phyloP scores from a whole-genome alignment of 2,113 vertebrate genomes.

The Notothenia rossii region DNA sequence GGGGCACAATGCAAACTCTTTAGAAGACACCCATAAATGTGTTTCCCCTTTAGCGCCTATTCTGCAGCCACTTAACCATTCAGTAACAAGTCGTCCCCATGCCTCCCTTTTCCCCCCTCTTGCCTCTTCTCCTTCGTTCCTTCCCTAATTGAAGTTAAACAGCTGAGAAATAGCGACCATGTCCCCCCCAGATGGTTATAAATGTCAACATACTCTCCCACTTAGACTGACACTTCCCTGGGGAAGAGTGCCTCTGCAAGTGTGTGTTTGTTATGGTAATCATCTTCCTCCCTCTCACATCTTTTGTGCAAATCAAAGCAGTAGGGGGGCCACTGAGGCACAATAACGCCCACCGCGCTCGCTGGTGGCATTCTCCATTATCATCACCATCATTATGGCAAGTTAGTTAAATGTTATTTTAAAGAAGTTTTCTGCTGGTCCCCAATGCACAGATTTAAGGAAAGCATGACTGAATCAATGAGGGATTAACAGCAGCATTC shows the following conservation, averaged over 20 bases:
- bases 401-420: constrained; percentile 61
- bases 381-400: constrained; percentile 62
- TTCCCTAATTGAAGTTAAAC: constrained; percentile 81
- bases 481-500: constrained; percentile 48
- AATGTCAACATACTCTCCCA: constrained; percentile 82
- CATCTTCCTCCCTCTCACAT: constrained; percentile 70
- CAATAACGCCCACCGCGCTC: constrained; percentile 67
- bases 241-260: constrained; percentile 65
- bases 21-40: constrained; percentile 70
- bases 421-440: constrained; percentile 37
- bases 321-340: constrained; percentile 36
- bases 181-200: constrained; percentile 79
- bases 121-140: background rate
- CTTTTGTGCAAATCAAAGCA: constrained; percentile 77
- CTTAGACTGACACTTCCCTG: constrained; percentile 80
- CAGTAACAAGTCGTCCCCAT: constrained; percentile 56
- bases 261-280: constrained; percentile 80
- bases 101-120: background rate
- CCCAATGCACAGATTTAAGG: constrained; percentile 12
- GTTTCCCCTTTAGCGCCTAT: constrained; percentile 48
- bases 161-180: constrained; percentile 74
- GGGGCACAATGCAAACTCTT: constrained; percentile 69
- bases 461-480: constrained; percentile 44
- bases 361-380: constrained; percentile 67
- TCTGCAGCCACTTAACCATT: constrained; percentile 61